Base-by-base conservation (phyloP, 2,113 vertebrate genomes). In the Toxostoma redivivum region DNA sequence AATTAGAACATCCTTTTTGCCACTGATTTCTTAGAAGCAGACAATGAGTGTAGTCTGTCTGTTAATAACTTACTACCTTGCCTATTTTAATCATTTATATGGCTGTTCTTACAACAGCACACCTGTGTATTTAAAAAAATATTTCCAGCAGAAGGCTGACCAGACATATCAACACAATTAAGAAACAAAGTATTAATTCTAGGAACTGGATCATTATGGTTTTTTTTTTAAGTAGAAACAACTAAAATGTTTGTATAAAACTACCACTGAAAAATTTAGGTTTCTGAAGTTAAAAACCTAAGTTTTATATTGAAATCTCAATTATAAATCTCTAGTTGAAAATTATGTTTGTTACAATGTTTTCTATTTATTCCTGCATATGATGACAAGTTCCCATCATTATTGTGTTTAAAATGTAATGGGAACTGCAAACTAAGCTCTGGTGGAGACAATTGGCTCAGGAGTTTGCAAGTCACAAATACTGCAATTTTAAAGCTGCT, bases 1-100 rank as follows among this genome's bases (percentile, higher is more conserved):
- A 95, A 93, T 88, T 93, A 90, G 83, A 91, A 95, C 37, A 8
- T 90, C 57, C 40, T 78, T 78, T 84, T 62, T 81, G 45, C 88
- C 51, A 81, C 64, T 81, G 84, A 91, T 81, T 94, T 88, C 66
- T 90, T 18, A 66, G 53, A 51, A 61, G 42, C 35, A 92, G 76
- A 88, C n/a, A 65, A 79, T 40, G 30, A 70, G 23, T 70, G 50
- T 61, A 88, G 82, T 77, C 61, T 89, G 18, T 66, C 72, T 67
- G 44, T 71, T 92, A 33, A 38, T 60, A 81, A 58, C 47, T 62
- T 87, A 65, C 33, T 72, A 61, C 21, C 12, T 74, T 87, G 25
- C 7, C 24, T 64, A 44, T 87, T 90, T 93, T 67, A 87, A 86
- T 90, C 35, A 67, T 54, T 82, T 47, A 51, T 45, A 37, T 77